phyloP scores from a whole-genome alignment of 2,113 vertebrate genomes.

The Chitala chitala region DNA sequence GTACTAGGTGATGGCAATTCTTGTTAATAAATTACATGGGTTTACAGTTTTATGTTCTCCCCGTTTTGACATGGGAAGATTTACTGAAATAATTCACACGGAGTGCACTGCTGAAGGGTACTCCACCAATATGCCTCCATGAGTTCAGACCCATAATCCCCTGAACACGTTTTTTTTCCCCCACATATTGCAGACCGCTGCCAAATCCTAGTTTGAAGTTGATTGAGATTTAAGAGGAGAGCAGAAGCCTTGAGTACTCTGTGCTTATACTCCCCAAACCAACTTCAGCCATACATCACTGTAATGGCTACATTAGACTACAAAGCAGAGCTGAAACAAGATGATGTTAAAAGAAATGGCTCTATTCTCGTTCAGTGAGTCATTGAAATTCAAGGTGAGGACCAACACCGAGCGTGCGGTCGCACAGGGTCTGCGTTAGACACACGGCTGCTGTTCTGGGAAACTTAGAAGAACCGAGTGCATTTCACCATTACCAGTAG shows the following conservation, averaged over 20 bases:
- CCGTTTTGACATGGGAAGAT: slow-evolving; percentile 9
- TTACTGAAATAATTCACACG: slow-evolving; percentile 14
- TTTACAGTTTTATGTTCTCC: not conserved
- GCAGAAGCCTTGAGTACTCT: not conserved
- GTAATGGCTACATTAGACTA: slow-evolving; percentile 90
- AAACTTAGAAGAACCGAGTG: slow-evolving; percentile 43
- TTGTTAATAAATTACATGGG: not conserved
- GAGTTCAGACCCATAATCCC: slow-evolving; percentile 2
- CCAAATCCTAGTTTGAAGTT: not conserved
- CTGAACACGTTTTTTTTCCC: slow-evolving; percentile 1
- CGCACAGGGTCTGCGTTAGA: slow-evolving; percentile 75
- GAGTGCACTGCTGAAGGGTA: slow-evolving; percentile 9
- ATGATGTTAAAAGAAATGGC: slow-evolving; percentile 91
- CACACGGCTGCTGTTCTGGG: slow-evolving; percentile 62
- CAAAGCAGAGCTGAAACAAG: slow-evolving; percentile 96
- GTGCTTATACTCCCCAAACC: slow-evolving; percentile 40
- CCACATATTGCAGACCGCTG: slow-evolving; percentile 2
- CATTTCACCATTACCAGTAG: slow-evolving; percentile 65
- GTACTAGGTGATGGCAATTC: slow-evolving; percentile 6
- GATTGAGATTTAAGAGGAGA: slow-evolving; percentile 19
- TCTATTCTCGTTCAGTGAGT: slow-evolving; percentile 70
- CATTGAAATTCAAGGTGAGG: slow-evolving; percentile 97
- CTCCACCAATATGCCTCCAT: not conserved
- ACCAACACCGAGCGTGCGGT: slow-evolving; percentile 83
- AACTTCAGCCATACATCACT: slow-evolving; percentile 86